phyloP scores from a whole-genome alignment of 2,888 invertebrate genomes.

The Tachina grossa region DNA sequence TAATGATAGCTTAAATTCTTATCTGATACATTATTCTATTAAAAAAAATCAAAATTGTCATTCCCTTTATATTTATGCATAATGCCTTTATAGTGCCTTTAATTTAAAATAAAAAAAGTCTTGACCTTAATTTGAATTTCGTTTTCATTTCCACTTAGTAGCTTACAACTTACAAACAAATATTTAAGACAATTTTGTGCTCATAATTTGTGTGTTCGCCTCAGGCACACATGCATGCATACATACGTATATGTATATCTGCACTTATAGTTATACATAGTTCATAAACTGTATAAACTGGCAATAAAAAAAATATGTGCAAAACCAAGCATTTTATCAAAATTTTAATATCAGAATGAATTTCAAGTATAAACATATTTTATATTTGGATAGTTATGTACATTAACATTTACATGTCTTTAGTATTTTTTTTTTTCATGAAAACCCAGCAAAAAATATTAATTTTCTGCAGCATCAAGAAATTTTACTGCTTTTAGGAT shows the following conservation, averaged over 20 bases:
- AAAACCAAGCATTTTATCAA: conserved; percentile 43
- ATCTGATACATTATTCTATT: too few species aligned
- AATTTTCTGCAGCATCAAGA: too few species aligned
- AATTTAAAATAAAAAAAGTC: too few species aligned
- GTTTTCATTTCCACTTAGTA: background rate
- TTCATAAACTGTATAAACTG: background rate
- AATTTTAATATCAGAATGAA: conserved; percentile 27
- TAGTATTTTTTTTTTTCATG: too few species aligned
- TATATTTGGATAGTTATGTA: too few species aligned
- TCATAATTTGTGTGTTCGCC: background rate
- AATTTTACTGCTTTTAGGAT: too few species aligned
- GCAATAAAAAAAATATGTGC: conserved; percentile 9
- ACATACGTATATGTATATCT: background rate
- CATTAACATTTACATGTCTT: background rate
- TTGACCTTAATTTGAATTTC: background rate
- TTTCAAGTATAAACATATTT: background rate
- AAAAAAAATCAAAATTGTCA: too few species aligned
- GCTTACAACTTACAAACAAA: background rate
- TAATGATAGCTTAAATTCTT: too few species aligned
- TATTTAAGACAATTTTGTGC: conserved; percentile 24
- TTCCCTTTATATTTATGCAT: too few species aligned
- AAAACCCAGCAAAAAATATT: background rate
- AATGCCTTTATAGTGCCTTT: too few species aligned
- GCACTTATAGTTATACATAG: too few species aligned
- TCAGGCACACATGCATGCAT: background rate